Evolutionary conservation across 2,888 invertebrate species (phyloP).

Genomic region (Drosophila antonietae): DNA sequence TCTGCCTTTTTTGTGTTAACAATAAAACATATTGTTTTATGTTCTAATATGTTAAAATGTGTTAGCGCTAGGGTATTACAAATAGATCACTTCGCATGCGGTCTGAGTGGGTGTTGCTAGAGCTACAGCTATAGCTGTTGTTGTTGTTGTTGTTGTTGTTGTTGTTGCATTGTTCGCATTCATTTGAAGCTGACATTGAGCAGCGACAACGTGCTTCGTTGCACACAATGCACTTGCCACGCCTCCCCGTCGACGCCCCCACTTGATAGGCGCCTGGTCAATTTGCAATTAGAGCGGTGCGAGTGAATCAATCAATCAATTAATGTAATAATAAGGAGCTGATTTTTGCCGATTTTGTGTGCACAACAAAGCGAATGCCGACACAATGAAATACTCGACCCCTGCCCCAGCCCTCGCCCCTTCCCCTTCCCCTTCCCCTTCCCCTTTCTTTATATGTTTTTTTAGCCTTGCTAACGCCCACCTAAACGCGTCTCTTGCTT

Average conservation of each 20-base stretch:
- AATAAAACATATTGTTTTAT: slow-evolving; percentile 45
- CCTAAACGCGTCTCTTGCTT: background rate
- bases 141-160: slow-evolving; percentile 7
- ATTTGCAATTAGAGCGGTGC: slow-evolving; percentile 64
- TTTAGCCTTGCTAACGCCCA: slow-evolving; percentile 22
- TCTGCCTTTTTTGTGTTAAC: slow-evolving; percentile 8
- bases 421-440: too few relatives aligned
- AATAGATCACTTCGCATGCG: slow-evolving; percentile 37
- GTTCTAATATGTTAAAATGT: slow-evolving; percentile 33
- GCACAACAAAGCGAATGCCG: slow-evolving; percentile 53
- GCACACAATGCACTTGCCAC: slow-evolving; percentile 50
- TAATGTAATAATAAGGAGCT: slow-evolving; percentile 71
- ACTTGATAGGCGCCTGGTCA: slow-evolving; percentile 59
- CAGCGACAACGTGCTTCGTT: slow-evolving; percentile 61
- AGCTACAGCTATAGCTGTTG: background rate
- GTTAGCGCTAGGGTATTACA: slow-evolving; percentile 23
- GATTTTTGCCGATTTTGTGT: slow-evolving; percentile 56
- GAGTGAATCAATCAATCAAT: slow-evolving; percentile 80
- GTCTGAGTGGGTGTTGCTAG: slow-evolving; percentile 26
- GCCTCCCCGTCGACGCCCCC: slow-evolving; percentile 24
- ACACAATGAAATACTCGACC: slow-evolving; percentile 22
- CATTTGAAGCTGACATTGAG: slow-evolving; percentile 53
- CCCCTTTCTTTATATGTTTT: background rate
- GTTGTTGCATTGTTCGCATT: slow-evolving; percentile 67
- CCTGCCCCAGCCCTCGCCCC: background rate